A percentile compares a stretch with the other conserved stretches of the same genome.
These are phyloP conservation scores for Syngnathus scovelli DNA, from an alignment of 2,113 vertebrate genomes.

Conservation along the genomic window DNA sequence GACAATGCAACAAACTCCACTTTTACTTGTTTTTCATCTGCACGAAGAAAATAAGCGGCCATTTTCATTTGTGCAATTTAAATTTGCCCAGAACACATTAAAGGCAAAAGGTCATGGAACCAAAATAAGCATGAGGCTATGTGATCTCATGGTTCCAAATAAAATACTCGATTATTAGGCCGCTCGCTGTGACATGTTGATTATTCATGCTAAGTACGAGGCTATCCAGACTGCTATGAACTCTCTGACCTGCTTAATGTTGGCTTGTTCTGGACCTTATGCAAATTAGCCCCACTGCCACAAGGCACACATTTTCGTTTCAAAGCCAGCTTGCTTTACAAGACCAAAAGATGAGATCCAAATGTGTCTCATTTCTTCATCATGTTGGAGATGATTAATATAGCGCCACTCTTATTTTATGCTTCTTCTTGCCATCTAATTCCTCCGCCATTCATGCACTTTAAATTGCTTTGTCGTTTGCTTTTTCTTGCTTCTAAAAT, in stretches of 20 bases:
- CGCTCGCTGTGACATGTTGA: background rate
- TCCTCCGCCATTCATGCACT: background rate
- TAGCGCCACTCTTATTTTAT: background rate
- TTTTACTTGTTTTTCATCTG: too few species aligned
- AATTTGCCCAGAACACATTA: background rate
- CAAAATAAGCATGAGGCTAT: background rate
- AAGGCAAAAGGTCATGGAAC: constrained; percentile 1
- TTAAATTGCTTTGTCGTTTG: background rate
- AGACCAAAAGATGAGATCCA: background rate
- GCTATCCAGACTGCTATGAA: background rate
- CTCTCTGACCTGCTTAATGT: constrained; percentile 1
- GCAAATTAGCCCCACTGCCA: constrained; percentile 1
- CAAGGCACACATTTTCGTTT: background rate
- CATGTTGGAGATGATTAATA: constrained; percentile 25
- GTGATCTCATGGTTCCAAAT: constrained; percentile 1
- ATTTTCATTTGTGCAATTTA: background rate
- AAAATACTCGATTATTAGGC: constrained; percentile 1
- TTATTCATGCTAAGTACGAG: constrained; percentile 5
- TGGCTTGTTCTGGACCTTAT: background rate
- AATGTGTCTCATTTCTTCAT: too few species aligned
- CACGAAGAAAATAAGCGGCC: too few species aligned
- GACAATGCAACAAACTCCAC: too few species aligned
- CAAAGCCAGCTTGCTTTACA: background rate
- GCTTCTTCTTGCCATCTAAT: constrained; percentile 1
- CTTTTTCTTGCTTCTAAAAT: constrained; percentile 27